Conservation (phyloP, 1,140 invertebrate genomes). For the Sipha flava region DNA sequence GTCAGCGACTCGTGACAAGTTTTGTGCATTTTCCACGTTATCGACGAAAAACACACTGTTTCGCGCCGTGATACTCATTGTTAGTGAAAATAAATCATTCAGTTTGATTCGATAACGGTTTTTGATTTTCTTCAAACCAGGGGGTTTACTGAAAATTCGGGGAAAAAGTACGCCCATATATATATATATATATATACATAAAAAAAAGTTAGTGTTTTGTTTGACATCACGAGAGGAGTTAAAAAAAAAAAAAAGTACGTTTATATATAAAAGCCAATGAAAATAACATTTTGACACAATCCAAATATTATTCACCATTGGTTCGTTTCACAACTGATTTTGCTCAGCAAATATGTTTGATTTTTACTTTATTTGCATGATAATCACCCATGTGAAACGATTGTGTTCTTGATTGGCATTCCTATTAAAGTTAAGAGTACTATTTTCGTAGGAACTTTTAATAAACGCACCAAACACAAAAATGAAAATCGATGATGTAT, state of each 20-base stretch:
- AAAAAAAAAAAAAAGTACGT: not conserved
- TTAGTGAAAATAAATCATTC: not conserved
- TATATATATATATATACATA: too few species aligned
- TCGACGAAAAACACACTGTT: not conserved
- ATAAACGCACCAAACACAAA: not conserved
- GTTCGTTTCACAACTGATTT: not conserved
- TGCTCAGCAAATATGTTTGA: not conserved
- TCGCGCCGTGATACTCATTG: not conserved
- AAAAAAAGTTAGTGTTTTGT: too few species aligned
- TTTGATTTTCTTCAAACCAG: not conserved
- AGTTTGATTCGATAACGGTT: not conserved
- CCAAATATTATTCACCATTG: not conserved
- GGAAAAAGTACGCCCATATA: not conserved
- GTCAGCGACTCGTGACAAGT: not conserved
- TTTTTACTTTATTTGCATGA: not conserved
- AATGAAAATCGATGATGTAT: too few species aligned
- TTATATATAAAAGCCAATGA: not conserved
- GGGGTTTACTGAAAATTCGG: not conserved
- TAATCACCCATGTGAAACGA: not conserved
- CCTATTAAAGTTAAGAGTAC: not conserved
- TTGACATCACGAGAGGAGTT: not conserved
- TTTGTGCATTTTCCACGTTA: not conserved
- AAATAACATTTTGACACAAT: not conserved
- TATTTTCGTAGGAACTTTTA: not conserved
- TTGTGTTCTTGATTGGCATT: not conserved